These are phyloP conservation scores for Agonopterix subpropinquella DNA, from an alignment of 2,888 invertebrate genomes.

Conservation along the genomic window DNA sequence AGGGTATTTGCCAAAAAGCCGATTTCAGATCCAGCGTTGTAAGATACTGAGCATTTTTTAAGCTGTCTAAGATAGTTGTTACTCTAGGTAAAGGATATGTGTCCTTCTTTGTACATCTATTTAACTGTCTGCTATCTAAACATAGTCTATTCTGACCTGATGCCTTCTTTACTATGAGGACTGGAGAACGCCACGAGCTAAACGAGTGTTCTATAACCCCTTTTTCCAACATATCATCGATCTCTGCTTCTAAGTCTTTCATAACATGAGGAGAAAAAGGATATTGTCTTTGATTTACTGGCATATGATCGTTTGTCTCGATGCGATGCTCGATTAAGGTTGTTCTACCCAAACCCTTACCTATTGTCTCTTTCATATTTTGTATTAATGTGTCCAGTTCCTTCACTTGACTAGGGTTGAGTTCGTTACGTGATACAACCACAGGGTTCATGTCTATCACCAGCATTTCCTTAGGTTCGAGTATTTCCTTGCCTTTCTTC, in stretches of 20 bases:
- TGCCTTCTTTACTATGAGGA: conserved; percentile 6
- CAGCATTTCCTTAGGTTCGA: background rate
- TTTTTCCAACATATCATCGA: conserved; percentile 2
- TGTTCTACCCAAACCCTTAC: conserved; percentile 3
- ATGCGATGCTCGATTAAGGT: background rate
- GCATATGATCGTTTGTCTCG: background rate
- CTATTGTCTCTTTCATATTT: background rate
- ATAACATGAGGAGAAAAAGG: conserved; percentile 2
- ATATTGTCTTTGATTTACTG: conserved; percentile 7
- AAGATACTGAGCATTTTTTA: conserved; percentile 9
- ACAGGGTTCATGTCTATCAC: background rate
- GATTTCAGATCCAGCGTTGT: conserved; percentile 12
- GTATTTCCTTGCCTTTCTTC: background rate
- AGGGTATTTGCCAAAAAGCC: conserved; percentile 16
- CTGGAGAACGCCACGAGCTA: conserved; percentile 11
- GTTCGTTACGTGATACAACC: background rate
- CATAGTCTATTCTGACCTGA: conserved; percentile 8
- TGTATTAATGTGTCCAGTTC: background rate
- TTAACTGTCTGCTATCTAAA: conserved; percentile 14
- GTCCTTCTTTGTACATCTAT: conserved; percentile 10
- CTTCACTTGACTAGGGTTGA: background rate
- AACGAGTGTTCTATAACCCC: conserved; percentile 6
- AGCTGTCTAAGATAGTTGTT: conserved; percentile 8
- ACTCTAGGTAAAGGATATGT: conserved; percentile 5
- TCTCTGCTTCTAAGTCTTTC: conserved; percentile 3